Percentiles rank a stretch among this genome's conserved stretches.
Conservation (phyloP, 2,888 invertebrate species). For the Campoletis raptor region DNA sequence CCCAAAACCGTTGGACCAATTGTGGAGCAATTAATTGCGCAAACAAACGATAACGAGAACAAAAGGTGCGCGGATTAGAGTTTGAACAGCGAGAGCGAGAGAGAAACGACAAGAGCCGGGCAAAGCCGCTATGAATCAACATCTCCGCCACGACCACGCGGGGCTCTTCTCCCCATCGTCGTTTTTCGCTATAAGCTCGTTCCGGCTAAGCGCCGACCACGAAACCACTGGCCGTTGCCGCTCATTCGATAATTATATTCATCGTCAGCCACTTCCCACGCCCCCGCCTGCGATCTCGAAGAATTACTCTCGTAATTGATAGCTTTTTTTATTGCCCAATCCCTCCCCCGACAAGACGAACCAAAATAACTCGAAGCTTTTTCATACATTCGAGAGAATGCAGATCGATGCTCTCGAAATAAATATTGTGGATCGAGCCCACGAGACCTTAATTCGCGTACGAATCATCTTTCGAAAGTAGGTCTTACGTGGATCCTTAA, state of each 20-base stretch:
- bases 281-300: background rate
- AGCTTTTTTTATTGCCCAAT: background rate
- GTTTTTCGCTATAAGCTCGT: slow-evolving; percentile 5
- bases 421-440: background rate
- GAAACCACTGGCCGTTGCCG: slow-evolving; percentile 15
- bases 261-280: slow-evolving; percentile 9
- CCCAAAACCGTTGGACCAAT: background rate
- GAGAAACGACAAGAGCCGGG: background rate
- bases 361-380: slow-evolving; percentile 1
- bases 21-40: background rate
- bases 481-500: background rate
- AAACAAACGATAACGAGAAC: slow-evolving; percentile 10
- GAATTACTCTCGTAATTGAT: background rate
- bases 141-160: slow-evolving; percentile 11
- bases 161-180: background rate
- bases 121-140: slow-evolving; percentile 14
- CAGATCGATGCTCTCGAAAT: background rate
- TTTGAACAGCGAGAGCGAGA: background rate
- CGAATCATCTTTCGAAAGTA: background rate
- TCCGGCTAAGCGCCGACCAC: slow-evolving; percentile 12
- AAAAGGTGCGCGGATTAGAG: slow-evolving; percentile 1
- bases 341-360: background rate
- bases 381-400: slow-evolving; percentile 1
- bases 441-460: background rate
- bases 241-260: slow-evolving; percentile 20